A percentile compares a stretch with the other conserved stretches of the same genome.
Conservation (phyloP, 2,888 invertebrate species). For the Hypomecis punctinalis region DNA sequence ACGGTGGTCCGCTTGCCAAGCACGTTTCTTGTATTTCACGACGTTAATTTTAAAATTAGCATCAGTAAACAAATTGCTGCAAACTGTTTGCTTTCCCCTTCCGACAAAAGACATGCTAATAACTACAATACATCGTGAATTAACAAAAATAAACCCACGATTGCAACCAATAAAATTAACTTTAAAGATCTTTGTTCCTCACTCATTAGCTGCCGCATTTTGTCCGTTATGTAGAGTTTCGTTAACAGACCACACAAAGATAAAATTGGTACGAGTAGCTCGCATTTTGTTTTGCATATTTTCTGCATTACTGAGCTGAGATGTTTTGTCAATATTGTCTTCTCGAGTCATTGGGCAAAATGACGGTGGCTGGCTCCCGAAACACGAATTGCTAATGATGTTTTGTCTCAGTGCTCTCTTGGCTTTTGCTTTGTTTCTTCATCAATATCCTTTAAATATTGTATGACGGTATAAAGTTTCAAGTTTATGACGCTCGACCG, state of each 20-base stretch:
- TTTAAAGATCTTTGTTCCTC: conserved; percentile 42
- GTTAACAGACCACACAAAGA: conserved; percentile 70
- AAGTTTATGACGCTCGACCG: conserved; percentile 51
- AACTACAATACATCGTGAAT: conserved; percentile 47
- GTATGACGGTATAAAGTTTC: conserved; percentile 49
- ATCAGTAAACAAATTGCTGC: conserved; percentile 74
- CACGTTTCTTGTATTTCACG: conserved; percentile 81
- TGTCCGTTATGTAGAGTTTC: conserved; percentile 39
- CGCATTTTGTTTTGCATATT: conserved; percentile 76
- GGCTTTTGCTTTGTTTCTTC: conserved; percentile 49
- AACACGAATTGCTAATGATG: conserved; percentile 65
- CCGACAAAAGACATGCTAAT: conserved; percentile 61
- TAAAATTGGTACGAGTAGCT: conserved; percentile 64
- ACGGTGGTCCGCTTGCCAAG: conserved; percentile 73
- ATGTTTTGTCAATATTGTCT: conserved; percentile 81
- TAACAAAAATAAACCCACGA: conserved; percentile 41
- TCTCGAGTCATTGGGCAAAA: conserved; percentile 67
- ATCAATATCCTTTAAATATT: conserved; percentile 51
- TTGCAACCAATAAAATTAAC: conserved; percentile 40
- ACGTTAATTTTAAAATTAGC: conserved; percentile 83
- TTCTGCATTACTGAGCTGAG: conserved; percentile 74
- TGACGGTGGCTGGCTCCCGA: conserved; percentile 59
- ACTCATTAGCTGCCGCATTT: conserved; percentile 49
- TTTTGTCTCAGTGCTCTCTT: conserved; percentile 45
- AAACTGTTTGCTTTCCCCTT: conserved; percentile 65